A percentile compares a stretch with the other conserved stretches of the same genome.
Evolutionary conservation across 2,113 vertebrate species (phyloP).

Genomic region (Prochilodus magdalenae): DNA sequence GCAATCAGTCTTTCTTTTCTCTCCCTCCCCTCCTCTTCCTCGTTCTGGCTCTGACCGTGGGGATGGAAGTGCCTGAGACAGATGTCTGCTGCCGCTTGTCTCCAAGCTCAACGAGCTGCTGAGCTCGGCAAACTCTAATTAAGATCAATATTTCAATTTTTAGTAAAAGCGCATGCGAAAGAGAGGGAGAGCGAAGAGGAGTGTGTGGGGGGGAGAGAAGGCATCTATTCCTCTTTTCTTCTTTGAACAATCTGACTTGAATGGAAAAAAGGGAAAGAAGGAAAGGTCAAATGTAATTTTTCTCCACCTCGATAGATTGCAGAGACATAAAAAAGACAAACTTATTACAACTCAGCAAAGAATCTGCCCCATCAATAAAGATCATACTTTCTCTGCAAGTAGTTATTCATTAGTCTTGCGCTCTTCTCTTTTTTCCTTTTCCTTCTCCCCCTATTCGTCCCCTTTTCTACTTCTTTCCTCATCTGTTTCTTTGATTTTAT

Average conservation of each 20-base stretch:
- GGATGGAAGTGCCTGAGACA: constrained; percentile 77
- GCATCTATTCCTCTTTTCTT: constrained; percentile 64
- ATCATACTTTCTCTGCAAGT: constrained; percentile 53
- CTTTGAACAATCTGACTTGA: constrained; percentile 58
- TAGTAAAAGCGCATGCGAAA: constrained; percentile 70
- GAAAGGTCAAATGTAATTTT: constrained; percentile 78
- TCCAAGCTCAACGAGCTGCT: constrained; percentile 78
- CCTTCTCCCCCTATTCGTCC: neutral
- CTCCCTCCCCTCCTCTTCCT: constrained; percentile 41
- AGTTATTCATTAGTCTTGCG: constrained; percentile 54
- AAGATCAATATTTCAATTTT: constrained; percentile 87
- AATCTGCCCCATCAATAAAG: constrained; percentile 61
- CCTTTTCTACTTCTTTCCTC: neutral
- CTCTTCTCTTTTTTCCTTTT: constrained; percentile 8
- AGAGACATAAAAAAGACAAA: constrained; percentile 62
- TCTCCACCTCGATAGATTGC: constrained; percentile 57
- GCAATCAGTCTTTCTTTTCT: constrained; percentile 73
- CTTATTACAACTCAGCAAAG: constrained; percentile 60
- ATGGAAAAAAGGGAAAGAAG: constrained; percentile 59
- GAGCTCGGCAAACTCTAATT: constrained; percentile 84
- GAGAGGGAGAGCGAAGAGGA: constrained; percentile 50
- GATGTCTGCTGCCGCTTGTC: constrained; percentile 76
- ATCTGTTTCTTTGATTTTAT: neutral
- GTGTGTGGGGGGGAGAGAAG: constrained; percentile 61
- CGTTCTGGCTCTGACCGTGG: constrained; percentile 61